These are phyloP conservation scores for Mythimna impura DNA, from an alignment of 2,888 invertebrate genomes.

Conservation along the genomic window DNA sequence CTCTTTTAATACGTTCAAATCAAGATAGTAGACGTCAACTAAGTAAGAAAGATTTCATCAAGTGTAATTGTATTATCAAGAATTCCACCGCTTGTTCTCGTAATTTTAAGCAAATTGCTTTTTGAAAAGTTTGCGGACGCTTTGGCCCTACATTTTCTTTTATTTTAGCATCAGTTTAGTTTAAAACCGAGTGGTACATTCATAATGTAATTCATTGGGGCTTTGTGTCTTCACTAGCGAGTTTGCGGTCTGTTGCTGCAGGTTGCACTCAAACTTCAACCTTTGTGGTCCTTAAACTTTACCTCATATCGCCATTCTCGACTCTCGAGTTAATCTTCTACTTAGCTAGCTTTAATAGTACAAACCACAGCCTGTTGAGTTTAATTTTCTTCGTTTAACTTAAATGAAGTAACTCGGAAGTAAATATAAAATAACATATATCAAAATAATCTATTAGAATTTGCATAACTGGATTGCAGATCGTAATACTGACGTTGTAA, in stretches of 20 bases:
- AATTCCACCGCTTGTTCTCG: slow-evolving; percentile 47
- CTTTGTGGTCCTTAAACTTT: slow-evolving; percentile 80
- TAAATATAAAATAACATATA: slow-evolving; percentile 44
- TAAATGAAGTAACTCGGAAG: slow-evolving; percentile 35
- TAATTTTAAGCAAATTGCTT: slow-evolving; percentile 56
- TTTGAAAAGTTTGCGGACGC: slow-evolving; percentile 47
- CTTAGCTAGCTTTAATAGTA: slow-evolving; percentile 73
- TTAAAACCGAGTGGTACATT: slow-evolving; percentile 56
- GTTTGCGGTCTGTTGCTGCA: slow-evolving; percentile 75
- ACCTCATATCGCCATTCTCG: slow-evolving; percentile 72
- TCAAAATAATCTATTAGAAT: slow-evolving; percentile 45
- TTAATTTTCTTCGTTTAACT: slow-evolving; percentile 62
- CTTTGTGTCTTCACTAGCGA: slow-evolving; percentile 71
- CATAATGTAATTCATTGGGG: slow-evolving; percentile 73
- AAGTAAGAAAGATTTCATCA: slow-evolving; percentile 46
- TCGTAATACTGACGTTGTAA: slow-evolving; percentile 36
- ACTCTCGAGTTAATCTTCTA: slow-evolving; percentile 75
- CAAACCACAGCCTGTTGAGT: slow-evolving; percentile 70
- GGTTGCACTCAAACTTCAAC: slow-evolving; percentile 77
- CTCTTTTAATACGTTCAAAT: slow-evolving; percentile 14
- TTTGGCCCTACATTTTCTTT: slow-evolving; percentile 50
- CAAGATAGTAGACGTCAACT: slow-evolving; percentile 36
- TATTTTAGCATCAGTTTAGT: slow-evolving; percentile 55
- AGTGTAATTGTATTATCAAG: slow-evolving; percentile 38
- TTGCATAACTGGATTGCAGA: slow-evolving; percentile 59